A percentile compares a stretch with the other conserved stretches of the same genome.
Conservation (phyloP, 2,888 invertebrate species). For the Acleris laterana region DNA sequence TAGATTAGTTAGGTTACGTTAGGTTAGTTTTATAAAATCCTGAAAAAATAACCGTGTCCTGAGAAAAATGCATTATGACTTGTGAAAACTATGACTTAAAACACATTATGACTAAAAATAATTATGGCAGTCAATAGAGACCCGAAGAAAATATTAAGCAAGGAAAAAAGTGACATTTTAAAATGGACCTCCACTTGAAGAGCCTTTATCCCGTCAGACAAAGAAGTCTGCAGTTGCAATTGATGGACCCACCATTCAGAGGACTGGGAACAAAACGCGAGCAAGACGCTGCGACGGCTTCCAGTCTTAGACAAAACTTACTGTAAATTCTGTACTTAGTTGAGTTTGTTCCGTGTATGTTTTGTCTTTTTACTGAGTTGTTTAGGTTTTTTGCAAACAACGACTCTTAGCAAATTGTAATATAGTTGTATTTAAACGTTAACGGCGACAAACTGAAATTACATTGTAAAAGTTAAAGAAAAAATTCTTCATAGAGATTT, state of each 20-base stretch:
- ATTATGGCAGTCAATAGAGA: too few relatives aligned
- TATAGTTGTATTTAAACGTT: too few relatives aligned
- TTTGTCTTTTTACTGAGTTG: constrained; percentile 3
- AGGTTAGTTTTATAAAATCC: too few relatives aligned
- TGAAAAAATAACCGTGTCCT: too few relatives aligned
- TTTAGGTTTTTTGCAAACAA: neutral
- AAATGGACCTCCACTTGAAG: constrained; percentile 45
- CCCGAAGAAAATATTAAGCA: constrained; percentile 22
- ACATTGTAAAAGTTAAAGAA: too few relatives aligned
- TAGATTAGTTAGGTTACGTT: too few relatives aligned
- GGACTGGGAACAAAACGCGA: constrained; percentile 53
- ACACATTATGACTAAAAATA: too few relatives aligned
- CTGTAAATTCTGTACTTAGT: constrained; percentile 24
- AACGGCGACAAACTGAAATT: too few relatives aligned
- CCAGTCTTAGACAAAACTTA: constrained; percentile 24
- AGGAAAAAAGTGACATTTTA: constrained; percentile 43
- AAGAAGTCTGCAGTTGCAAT: constrained; percentile 57
- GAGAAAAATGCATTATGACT: too few relatives aligned
- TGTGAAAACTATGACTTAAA: too few relatives aligned
- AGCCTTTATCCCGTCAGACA: constrained; percentile 53
- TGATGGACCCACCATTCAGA: constrained; percentile 55
- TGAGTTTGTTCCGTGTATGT: constrained; percentile 1
- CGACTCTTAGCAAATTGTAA: too few relatives aligned
- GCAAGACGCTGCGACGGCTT: constrained; percentile 15
- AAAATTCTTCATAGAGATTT: too few relatives aligned